A percentile compares a stretch with the other conserved stretches of the same genome.
Evolutionary conservation across 2,113 vertebrate genomes (phyloP).

Genomic region (Charina bottae): DNA sequence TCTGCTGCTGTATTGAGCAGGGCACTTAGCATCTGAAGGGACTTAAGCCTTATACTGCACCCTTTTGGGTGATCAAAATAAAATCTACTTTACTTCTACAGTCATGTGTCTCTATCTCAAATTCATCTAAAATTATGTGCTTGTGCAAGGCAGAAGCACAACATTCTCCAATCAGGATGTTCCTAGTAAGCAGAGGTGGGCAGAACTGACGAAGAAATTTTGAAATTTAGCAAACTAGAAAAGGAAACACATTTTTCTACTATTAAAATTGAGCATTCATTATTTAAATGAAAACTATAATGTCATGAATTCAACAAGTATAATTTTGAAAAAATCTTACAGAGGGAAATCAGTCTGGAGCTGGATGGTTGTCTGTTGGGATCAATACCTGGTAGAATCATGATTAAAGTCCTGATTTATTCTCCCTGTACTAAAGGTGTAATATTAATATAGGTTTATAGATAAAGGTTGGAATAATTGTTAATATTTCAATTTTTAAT

Average conservation of each 20-base stretch:
- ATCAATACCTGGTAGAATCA: not conserved
- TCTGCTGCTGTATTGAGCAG: not conserved
- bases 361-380: too few relatives aligned
- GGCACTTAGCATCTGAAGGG: not conserved
- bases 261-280: not conserved
- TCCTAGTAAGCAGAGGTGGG: not conserved
- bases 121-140: not conserved
- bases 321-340: not conserved
- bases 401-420: not conserved
- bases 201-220: not conserved
- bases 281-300: not conserved
- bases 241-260: not conserved
- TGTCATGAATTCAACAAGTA: not conserved
- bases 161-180: not conserved
- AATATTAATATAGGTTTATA: not conserved
- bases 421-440: not conserved
- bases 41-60: not conserved
- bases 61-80: not conserved
- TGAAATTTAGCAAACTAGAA: not conserved
- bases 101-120: not conserved
- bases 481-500: constrained; percentile 8
- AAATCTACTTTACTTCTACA: not conserved
- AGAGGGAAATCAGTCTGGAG: not conserved
- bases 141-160: not conserved
- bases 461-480: not conserved